phyloP scores from a whole-genome alignment of 2,888 invertebrate genomes.

The Chaetogeoica ovagalla region DNA sequence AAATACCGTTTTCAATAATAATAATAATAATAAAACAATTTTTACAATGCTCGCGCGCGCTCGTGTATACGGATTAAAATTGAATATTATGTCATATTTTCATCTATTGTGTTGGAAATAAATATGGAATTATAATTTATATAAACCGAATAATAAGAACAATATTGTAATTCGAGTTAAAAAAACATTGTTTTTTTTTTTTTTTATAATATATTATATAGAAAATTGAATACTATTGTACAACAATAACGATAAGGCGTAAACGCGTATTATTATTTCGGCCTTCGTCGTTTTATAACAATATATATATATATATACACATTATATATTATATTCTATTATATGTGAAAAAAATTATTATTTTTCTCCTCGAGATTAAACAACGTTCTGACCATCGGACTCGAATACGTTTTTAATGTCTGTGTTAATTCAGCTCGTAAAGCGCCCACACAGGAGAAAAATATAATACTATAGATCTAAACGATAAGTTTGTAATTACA shows the following conservation, averaged over 20 bases:
- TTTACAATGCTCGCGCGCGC: no score
- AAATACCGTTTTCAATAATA: neutral
- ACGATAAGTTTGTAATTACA: constrained; percentile 14
- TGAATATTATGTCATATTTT: no score
- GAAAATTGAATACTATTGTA: no score
- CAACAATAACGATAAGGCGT: neutral
- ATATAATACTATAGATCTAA: neutral
- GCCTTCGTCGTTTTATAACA: constrained; percentile 26
- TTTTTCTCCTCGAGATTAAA: neutral
- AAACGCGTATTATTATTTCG: constrained; percentile 8
- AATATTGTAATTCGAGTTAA: neutral
- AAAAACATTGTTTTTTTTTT: neutral
- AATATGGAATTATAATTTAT: neutral
- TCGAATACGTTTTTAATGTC: neutral
- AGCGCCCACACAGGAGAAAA: constrained; percentile 20
- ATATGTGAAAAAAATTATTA: neutral
- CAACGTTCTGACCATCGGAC: no score
- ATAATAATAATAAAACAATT: no score
- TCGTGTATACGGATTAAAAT: no score
- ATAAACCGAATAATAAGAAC: neutral
- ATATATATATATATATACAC: neutral
- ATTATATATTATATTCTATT: no score
- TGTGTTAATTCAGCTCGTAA: constrained; percentile 11
- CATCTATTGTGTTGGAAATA: no score
- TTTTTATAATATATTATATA: neutral